A percentile compares a stretch with the other conserved stretches of the same genome.
Evolutionary conservation across 2,113 vertebrate species (phyloP).

Genomic region (Heterocephalus glaber): DNA sequence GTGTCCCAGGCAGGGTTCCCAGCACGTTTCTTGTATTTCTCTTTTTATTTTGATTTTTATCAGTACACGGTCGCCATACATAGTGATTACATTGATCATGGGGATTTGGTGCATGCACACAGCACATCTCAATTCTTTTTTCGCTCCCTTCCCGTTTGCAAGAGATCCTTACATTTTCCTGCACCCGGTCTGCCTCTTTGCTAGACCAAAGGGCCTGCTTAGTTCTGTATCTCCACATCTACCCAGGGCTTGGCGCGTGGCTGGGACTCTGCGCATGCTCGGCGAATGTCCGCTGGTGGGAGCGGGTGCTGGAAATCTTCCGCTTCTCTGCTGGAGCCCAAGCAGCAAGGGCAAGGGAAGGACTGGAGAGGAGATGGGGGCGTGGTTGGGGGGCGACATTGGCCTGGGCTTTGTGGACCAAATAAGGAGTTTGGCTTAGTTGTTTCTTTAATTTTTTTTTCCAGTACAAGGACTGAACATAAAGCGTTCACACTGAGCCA

Average conservation of each 20-base stretch:
- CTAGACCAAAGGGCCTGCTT: not conserved
- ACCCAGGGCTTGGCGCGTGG: not conserved
- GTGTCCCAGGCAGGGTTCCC: not conserved
- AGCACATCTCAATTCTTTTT: not conserved
- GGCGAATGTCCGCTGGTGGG: not conserved
- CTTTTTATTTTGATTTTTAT: not conserved
- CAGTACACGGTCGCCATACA: not conserved
- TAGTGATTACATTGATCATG: not conserved
- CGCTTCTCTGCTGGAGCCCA: not conserved
- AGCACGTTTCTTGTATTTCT: not conserved
- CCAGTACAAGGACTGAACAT: not conserved
- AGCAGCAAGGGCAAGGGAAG: not conserved
- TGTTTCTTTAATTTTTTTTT: not conserved
- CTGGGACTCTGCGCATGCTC: not conserved
- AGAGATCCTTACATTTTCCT: not conserved
- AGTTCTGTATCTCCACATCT: not conserved
- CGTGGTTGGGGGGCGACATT: not conserved
- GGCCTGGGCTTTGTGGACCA: not conserved
- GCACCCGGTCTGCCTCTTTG: not conserved
- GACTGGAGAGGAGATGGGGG: not conserved
- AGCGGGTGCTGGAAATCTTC: not conserved
- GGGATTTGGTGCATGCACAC: not conserved
- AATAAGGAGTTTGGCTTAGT: not conserved
- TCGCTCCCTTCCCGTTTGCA: not conserved
- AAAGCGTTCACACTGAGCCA: not conserved